Evolutionary conservation across 2,113 vertebrate species (phyloP).

Genomic region (Pandion haliaetus): DNA sequence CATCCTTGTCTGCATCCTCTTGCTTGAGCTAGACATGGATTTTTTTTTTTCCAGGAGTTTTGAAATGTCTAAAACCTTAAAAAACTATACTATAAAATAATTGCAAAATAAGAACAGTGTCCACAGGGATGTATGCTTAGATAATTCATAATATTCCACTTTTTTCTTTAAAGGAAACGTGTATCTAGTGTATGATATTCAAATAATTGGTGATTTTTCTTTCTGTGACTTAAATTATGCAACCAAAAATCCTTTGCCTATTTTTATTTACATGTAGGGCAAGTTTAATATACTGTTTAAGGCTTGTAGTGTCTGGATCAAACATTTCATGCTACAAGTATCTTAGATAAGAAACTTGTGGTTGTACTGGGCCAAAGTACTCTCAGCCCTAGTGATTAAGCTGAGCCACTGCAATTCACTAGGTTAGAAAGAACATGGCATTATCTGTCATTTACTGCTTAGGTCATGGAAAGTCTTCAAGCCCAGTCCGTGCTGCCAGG

Average conservation of each 20-base stretch:
- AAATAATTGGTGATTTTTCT: background rate
- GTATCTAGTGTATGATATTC: background rate
- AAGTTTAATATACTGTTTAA: background rate
- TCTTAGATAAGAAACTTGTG: background rate
- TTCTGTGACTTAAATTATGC: background rate
- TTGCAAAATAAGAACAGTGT: background rate
- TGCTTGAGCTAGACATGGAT: background rate
- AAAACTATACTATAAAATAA: background rate
- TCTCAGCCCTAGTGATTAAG: background rate
- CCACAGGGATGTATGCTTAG: background rate
- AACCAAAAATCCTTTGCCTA: background rate
- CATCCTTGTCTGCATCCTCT: background rate
- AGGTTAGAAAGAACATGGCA: background rate
- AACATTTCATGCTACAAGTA: background rate
- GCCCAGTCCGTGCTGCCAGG: background rate
- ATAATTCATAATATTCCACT: background rate
- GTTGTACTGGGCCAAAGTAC: background rate
- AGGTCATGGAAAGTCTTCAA: background rate
- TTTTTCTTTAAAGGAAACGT: background rate
- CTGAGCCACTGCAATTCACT: background rate
- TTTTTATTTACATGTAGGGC: background rate
- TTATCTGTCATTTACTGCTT: background rate
- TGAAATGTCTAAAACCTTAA: background rate
- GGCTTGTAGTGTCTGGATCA: background rate
- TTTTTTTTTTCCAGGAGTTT: background rate